Conservation (phyloP, 1,140 invertebrate genomes). For the Trichonephila clavipes region DNA sequence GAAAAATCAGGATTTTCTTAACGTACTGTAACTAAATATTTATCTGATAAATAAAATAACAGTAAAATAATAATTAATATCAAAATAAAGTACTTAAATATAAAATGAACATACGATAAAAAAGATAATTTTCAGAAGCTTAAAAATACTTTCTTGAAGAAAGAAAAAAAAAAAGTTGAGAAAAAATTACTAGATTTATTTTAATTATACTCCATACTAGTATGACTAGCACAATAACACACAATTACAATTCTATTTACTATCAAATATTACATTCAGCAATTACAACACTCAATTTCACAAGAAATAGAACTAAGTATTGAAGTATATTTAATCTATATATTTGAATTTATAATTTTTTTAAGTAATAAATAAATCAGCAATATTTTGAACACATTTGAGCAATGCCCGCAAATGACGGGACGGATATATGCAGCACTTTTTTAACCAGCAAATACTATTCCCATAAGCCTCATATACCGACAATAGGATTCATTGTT, state of each 20-base stretch:
- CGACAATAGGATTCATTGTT: not conserved
- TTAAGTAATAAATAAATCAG: constrained; percentile 2
- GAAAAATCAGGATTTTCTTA: too few relatives aligned
- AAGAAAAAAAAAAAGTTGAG: too few relatives aligned
- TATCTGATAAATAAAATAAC: too few relatives aligned
- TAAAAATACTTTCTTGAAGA: too few relatives aligned
- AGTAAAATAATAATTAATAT: too few relatives aligned
- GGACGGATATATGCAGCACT: constrained; percentile 35
- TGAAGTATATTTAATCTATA: not conserved
- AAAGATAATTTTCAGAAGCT: too few relatives aligned
- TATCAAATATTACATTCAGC: not conserved
- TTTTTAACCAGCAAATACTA: not conserved
- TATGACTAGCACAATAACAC: constrained; percentile 17
- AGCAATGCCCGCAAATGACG: constrained; percentile 29
- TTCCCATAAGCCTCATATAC: constrained; percentile 1
- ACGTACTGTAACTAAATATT: too few relatives aligned
- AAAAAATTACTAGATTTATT: too few relatives aligned
- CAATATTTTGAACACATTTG: not conserved
- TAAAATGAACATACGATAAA: too few relatives aligned
- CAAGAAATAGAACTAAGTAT: not conserved
- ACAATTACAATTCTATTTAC: not conserved
- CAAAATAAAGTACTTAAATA: too few relatives aligned
- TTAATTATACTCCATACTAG: not conserved
- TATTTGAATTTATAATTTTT: not conserved
- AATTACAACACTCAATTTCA: not conserved